Percentiles rank a stretch among this genome's conserved stretches.
Conservation (phyloP, 1,140 invertebrate genomes). For the Heterodera schachtii region DNA sequence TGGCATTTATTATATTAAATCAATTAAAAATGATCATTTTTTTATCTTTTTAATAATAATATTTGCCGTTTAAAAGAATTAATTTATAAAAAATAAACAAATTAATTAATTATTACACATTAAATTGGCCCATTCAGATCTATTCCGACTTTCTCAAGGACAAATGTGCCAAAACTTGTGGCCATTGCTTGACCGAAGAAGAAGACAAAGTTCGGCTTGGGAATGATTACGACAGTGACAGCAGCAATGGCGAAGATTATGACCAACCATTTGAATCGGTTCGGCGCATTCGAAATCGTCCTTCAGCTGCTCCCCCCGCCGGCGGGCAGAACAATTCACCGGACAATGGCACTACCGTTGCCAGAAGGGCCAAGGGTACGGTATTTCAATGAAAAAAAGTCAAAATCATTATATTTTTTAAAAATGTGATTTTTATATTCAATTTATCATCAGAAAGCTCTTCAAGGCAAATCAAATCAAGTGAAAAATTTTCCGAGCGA, state of each 20-base stretch:
- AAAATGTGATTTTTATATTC: no score
- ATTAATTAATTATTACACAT: background rate
- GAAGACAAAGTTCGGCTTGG: background rate
- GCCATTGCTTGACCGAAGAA: background rate
- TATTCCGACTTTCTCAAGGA: slow-evolving; percentile 16
- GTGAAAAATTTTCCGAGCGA: background rate
- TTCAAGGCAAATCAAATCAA: background rate
- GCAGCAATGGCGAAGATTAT: background rate
- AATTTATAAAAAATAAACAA: no score
- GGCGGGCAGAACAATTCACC: background rate
- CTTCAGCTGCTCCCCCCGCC: background rate
- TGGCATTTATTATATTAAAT: no score
- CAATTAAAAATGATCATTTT: no score
- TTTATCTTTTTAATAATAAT: no score
- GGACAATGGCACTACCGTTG: background rate
- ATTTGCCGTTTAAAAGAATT: no score
- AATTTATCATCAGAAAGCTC: background rate
- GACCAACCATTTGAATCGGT: background rate
- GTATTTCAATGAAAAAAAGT: no score
- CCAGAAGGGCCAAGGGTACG: background rate
- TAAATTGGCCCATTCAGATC: background rate
- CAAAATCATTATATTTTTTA: no score
- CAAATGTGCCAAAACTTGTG: slow-evolving; percentile 21
- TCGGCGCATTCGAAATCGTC: background rate
- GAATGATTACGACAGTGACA: background rate